A percentile compares a stretch with the other conserved stretches of the same genome.
phyloP scores from a whole-genome alignment of 2,888 invertebrate genomes.

The Sarcophaga caerulescens region DNA sequence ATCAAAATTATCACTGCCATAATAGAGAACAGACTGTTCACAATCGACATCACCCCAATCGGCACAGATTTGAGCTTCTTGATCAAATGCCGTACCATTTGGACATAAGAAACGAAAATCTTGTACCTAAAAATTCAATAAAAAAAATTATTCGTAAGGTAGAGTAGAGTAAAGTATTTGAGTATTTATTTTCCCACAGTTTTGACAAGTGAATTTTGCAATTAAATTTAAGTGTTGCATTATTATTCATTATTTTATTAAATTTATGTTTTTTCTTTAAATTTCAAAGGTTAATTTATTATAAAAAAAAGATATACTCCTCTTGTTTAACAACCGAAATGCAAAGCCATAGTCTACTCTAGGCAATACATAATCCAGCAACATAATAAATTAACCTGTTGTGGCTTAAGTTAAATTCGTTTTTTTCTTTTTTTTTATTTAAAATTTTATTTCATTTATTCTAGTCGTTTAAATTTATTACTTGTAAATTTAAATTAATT shows the following conservation, averaged over 20 bases:
- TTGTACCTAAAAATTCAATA: slow-evolving; percentile 82
- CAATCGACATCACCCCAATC: slow-evolving; percentile 96
- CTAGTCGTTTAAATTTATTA: slow-evolving; percentile 59
- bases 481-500: slow-evolving; percentile 65
- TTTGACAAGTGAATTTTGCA: slow-evolving; percentile 45
- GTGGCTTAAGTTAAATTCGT: not conserved
- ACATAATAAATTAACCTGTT: slow-evolving; percentile 63
- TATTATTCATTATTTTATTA: not conserved
- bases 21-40: slow-evolving; percentile 89
- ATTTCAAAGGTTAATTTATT: slow-evolving; percentile 62
- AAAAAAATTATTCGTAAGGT: slow-evolving; percentile 25
- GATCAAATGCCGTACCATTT: slow-evolving; percentile 94
- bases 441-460: slow-evolving; percentile 21
- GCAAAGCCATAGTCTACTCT: slow-evolving; percentile 27
- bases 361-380: slow-evolving; percentile 30
- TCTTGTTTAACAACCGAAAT: slow-evolving; percentile 13
- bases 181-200: slow-evolving; percentile 50
- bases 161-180: no score
- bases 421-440: not conserved
- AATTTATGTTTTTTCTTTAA: slow-evolving; percentile 12
- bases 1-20: slow-evolving; percentile 92
- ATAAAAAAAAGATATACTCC: slow-evolving; percentile 20
- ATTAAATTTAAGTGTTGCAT: slow-evolving; percentile 24
- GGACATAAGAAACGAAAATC: slow-evolving; percentile 94
- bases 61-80: slow-evolving; percentile 95